Base-by-base conservation (phyloP, 1,140 invertebrate species). In the Formica exsecta region DNA sequence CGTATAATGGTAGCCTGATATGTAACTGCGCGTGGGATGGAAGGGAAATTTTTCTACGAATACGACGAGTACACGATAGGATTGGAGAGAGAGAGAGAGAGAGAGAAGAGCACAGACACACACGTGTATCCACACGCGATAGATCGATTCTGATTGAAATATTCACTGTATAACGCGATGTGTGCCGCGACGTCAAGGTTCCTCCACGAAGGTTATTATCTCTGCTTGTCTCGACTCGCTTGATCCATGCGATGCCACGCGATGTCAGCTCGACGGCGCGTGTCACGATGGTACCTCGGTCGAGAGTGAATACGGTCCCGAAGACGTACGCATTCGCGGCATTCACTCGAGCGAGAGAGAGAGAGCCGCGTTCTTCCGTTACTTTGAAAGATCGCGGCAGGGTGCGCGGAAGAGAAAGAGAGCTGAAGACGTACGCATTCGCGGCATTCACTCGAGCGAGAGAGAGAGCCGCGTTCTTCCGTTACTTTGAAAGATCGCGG, bases 91-190 rank as follows among this genome's bases (percentile, higher is more conserved):
- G 19, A 57, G 38, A 38, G 38, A 38, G n/a, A 77, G 61, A 77
- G 3, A 32, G 32, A 32, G 32, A 32, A 7, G 48, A 66, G 22
- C 29, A 68, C 84, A 66, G 84, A 70, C 77, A 81, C 65, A 81
- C 65, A 68, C 41, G 85, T 71, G 54, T 79, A 32, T 70, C 16
- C 13, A 48, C 64, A 61, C 65, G 41, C 59, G 87, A 41, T 89
- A 89, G 81, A 90, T 90, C 89, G 88, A 90, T 90, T 66, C n/a
- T 68, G 32, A 85, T 81, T 90, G 88, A 90, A 90, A 90, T 90
- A 90, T 90, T 90, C 89, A 90, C 76, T 44, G 68, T 70, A 38
- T 84, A 65, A 80, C 68, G 61, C 65, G 87, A 88, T 70, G 87
- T 86, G 83, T 75, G 64, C 48, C 87, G 62, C 59, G 41, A n/a